A percentile compares a stretch with the other conserved stretches of the same genome.
phyloP scores from a whole-genome alignment of 2,113 vertebrate species.

The Bos taurus region DNA sequence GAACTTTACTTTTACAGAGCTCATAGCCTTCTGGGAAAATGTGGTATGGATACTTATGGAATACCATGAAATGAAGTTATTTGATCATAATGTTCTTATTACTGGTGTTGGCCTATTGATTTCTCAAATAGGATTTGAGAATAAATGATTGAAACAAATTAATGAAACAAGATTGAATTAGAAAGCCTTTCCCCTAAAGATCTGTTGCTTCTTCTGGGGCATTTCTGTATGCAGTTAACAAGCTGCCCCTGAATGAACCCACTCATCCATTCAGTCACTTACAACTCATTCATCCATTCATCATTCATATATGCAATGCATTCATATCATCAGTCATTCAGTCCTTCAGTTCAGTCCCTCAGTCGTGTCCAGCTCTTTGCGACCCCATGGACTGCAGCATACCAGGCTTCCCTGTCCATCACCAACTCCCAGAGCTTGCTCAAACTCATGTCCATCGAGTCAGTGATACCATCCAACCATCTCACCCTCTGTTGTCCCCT shows the following conservation, averaged over 20 bases:
- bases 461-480: background rate
- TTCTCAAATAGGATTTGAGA: conserved; percentile 1
- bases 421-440: background rate
- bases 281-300: background rate
- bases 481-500: background rate
- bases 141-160: background rate
- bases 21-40: background rate
- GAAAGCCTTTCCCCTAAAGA: background rate
- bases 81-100: background rate
- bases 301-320: background rate
- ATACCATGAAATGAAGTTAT: background rate
- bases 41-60: background rate
- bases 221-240: background rate
- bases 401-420: background rate
- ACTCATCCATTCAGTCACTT: background rate
- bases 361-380: background rate
- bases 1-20: background rate
- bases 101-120: background rate
- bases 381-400: background rate
- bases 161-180: background rate
- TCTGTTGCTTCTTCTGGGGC: background rate
- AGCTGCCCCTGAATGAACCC: background rate
- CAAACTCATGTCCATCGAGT: background rate
- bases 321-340: background rate
- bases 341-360: background rate